These are phyloP conservation scores for Xanthorhoe designata DNA, from an alignment of 2,888 invertebrate genomes.

Conservation along the genomic window DNA sequence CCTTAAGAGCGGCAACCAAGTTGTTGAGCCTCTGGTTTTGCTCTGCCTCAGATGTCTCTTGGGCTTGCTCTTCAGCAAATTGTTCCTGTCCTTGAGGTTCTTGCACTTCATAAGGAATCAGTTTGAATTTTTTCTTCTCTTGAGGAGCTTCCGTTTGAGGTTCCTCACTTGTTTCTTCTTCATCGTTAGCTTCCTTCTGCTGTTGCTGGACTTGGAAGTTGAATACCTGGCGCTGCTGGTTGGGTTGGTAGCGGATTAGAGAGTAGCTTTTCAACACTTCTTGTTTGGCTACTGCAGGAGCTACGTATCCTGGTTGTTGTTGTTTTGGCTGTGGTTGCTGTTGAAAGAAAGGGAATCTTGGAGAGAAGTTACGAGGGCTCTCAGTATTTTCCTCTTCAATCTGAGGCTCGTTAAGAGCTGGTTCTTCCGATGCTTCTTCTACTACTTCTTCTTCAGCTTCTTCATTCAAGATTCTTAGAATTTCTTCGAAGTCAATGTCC, in stretches of 20 bases:
- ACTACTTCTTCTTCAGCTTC: slow-evolving; percentile 34
- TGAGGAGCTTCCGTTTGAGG: slow-evolving; percentile 22
- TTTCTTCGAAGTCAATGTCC: slow-evolving; percentile 41
- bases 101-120: slow-evolving; percentile 40
- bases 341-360: slow-evolving; percentile 34
- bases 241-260: slow-evolving; percentile 47
- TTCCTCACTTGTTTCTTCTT: slow-evolving; percentile 26
- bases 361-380: slow-evolving; percentile 39
- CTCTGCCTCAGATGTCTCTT: slow-evolving; percentile 30
- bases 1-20: slow-evolving; percentile 46
- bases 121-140: slow-evolving; percentile 30
- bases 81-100: slow-evolving; percentile 37
- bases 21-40: slow-evolving; percentile 34
- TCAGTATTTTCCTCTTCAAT: slow-evolving; percentile 40
- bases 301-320: slow-evolving; percentile 37
- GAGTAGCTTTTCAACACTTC: slow-evolving; percentile 38
- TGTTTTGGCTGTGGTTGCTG: slow-evolving; percentile 31
- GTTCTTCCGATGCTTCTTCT: slow-evolving; percentile 26
- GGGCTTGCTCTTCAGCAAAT: slow-evolving; percentile 23
- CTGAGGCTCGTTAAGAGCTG: slow-evolving; percentile 34
- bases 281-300: slow-evolving; percentile 42
- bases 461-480: slow-evolving; percentile 42
- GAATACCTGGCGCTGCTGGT: slow-evolving; percentile 43
- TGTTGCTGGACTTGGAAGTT: slow-evolving; percentile 33
- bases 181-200: slow-evolving; percentile 25